Base-by-base conservation (phyloP, 2,888 invertebrate species). In the Drosophila multiciliata region DNA sequence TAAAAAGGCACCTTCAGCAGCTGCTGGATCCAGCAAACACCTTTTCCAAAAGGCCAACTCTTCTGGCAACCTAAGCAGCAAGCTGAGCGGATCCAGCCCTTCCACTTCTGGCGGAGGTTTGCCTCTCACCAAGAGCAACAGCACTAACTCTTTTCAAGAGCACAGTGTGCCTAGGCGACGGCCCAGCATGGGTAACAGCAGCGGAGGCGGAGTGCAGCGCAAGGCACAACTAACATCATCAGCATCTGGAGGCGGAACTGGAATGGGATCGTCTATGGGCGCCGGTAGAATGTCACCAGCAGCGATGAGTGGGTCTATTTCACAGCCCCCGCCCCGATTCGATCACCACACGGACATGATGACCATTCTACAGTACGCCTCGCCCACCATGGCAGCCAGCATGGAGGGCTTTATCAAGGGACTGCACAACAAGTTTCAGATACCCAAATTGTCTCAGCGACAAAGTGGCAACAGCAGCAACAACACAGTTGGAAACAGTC, bases 381-480 rank as follows among this genome's bases (percentile, higher is more conserved):
- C 95, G 58, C 92, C 93, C 3, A 93, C 94, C 50, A 94, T 95
- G 92, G 95, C 95, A 3, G 94, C 96, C 20, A 92, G 82, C 65
- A 95, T 96, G 87, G 97, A 97, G 87, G 96, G 96, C 12, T 94
- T 96, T 65, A 96, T 96, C 85, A 97, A 97, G 89, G 95, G 96
- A 12, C 92, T 96, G 40, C 96, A 97, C 86, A 96, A 95, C 64
- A 97, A 97, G 89, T 97, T 97, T 93, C 97, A 97, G 94, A 97
- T 97, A 87, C 97, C 97, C 1, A 97, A 97, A 93, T 92, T 97
- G 70, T 96, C 96, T 0, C 95, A 96, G 5, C 83, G 92, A 17
- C 17, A 65, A 33, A 66, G 70, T 50, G 68, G 55, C 15, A 72
- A 17, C 33, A 82, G 59, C 63, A 45, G 7, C 12, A 45, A 12